Percentiles rank a stretch among this genome's conserved stretches.
phyloP scores from a whole-genome alignment of 2,113 vertebrate genomes.

The Ploceus nigricollis region DNA sequence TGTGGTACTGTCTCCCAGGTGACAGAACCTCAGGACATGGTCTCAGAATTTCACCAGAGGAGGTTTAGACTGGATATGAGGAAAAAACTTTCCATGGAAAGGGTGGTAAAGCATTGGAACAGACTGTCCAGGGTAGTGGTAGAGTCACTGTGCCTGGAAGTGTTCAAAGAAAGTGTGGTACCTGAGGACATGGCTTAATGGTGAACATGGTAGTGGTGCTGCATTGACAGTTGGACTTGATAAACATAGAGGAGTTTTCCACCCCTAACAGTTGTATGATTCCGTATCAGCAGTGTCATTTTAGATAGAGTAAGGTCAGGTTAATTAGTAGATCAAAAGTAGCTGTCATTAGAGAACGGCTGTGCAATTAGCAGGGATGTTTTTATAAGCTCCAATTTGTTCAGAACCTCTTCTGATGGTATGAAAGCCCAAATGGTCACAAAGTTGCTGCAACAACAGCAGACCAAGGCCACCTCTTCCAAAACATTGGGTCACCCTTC shows the following conservation, averaged over 20 bases:
- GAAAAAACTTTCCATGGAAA: neutral
- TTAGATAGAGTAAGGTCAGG: neutral
- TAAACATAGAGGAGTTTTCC: neutral
- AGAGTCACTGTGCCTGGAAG: neutral
- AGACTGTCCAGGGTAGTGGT: neutral
- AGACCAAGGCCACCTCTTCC: neutral
- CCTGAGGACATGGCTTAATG: neutral
- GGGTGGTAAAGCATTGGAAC: neutral
- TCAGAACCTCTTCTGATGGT: neutral
- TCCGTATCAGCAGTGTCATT: neutral
- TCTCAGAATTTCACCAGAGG: neutral
- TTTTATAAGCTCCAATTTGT: neutral
- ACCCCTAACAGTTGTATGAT: neutral
- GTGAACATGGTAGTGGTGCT: neutral
- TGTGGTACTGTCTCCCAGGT: neutral
- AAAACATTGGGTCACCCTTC: neutral
- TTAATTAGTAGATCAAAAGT: neutral
- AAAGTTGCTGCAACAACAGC: neutral
- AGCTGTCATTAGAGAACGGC: neutral
- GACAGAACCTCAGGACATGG: neutral
- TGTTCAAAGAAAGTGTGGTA: fast-evolving
- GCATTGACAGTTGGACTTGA: neutral
- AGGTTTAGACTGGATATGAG: neutral
- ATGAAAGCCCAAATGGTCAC: neutral
- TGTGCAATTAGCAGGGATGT: neutral